These are phyloP conservation scores for Rhizoglyphus robini DNA, from an alignment of 1,140 invertebrate species.

Conservation along the genomic window DNA sequence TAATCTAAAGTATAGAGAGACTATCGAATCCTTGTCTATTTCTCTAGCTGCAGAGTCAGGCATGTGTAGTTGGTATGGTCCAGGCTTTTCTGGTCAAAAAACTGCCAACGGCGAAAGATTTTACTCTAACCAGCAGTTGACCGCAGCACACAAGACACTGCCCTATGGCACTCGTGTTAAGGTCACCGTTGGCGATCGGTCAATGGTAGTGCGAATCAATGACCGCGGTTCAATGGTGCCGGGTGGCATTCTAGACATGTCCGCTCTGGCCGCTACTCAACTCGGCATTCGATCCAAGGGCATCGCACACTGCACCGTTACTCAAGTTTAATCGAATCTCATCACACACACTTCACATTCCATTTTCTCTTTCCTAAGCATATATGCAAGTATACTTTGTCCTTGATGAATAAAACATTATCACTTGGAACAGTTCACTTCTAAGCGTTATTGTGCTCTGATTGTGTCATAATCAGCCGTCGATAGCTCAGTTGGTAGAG, in stretches of 20 bases:
- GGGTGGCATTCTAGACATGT: constrained; percentile 14
- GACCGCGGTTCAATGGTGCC: constrained; percentile 13
- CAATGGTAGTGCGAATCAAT: constrained; percentile 14
- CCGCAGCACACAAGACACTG: constrained; percentile 19
- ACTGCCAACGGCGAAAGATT: constrained; percentile 18
- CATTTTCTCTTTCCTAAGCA: too few relatives aligned
- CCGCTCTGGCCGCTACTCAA: background rate
- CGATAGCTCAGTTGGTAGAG: too few relatives aligned
- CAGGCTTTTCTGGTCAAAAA: background rate
- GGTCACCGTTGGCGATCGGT: background rate
- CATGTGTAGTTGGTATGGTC: constrained; percentile 13
- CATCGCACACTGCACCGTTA: background rate
- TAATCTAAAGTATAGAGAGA: too few relatives aligned
- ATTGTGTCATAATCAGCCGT: too few relatives aligned
- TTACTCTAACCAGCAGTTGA: constrained; percentile 7
- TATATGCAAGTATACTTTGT: too few relatives aligned
- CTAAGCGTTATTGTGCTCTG: too few relatives aligned
- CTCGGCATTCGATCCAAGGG: background rate
- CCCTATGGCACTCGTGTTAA: constrained; percentile 18
- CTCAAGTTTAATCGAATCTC: constrained; percentile 11
- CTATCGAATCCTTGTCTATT: too few relatives aligned
- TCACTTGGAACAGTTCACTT: too few relatives aligned
- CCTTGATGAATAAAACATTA: too few relatives aligned
- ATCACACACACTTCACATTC: too few relatives aligned
- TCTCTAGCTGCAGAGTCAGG: background rate